A percentile compares a stretch with the other conserved stretches of the same genome.
Evolutionary conservation across 1,140 invertebrate genomes (phyloP).

Genomic region (Nasonia longicornis): DNA sequence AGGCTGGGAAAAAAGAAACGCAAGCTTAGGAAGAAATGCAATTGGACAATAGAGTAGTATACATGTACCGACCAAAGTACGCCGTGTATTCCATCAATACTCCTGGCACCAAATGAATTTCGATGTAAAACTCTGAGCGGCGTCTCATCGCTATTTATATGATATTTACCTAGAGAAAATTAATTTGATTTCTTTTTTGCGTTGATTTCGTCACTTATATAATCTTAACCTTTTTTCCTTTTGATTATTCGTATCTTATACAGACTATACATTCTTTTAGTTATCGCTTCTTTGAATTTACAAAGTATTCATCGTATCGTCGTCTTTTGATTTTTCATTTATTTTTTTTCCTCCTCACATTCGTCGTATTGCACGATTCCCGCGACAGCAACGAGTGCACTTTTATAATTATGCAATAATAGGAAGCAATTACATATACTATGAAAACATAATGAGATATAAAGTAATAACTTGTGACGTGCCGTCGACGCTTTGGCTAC

Average conservation of each 20-base stretch:
- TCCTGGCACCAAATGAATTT: constrained; percentile 31
- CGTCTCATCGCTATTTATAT: neutral
- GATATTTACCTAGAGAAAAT: neutral
- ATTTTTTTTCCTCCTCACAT: neutral
- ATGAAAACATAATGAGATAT: constrained; percentile 55
- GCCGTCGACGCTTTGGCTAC: neutral
- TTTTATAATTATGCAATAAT: constrained; percentile 40
- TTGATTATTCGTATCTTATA: constrained; percentile 16
- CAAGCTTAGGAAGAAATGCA: neutral
- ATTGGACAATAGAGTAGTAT: constrained; percentile 10
- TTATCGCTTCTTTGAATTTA: constrained; percentile 19
- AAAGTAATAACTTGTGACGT: constrained; percentile 47
- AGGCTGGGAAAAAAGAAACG: neutral
- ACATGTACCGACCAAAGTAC: constrained; percentile 28
- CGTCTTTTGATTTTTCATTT: neutral
- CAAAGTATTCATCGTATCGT: neutral
- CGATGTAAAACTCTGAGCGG: constrained; percentile 31
- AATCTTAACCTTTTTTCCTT: constrained; percentile 8
- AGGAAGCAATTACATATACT: constrained; percentile 52
- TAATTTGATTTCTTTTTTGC: constrained; percentile 9
- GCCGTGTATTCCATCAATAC: constrained; percentile 17
- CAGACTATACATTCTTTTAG: constrained; percentile 22
- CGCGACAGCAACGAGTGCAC: constrained; percentile 12
- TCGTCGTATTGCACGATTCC: constrained; percentile 40
- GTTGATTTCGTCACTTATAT: neutral